Conservation (phyloP, 2,888 invertebrate species). For the Apodemia duryi region DNA sequence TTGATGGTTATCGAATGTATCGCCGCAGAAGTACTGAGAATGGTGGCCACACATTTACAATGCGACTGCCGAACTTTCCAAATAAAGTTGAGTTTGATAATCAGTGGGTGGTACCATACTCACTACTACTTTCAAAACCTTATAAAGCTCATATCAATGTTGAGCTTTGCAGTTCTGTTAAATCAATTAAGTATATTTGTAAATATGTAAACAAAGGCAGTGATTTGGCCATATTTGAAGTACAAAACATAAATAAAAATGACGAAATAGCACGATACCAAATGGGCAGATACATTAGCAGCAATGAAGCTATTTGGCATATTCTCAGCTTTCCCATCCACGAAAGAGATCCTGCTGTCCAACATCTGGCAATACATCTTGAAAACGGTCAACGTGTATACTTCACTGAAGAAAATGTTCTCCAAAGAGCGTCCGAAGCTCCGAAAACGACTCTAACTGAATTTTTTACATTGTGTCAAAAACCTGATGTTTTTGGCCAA, state of each 20-base stretch:
- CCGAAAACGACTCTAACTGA: constrained; percentile 32
- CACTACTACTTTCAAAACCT: neutral
- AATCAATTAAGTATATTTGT: constrained; percentile 22
- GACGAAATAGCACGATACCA: neutral
- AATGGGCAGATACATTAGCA: constrained; percentile 29
- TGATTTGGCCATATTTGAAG: constrained; percentile 30
- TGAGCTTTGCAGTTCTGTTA: constrained; percentile 30
- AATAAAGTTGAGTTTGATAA: constrained; percentile 27
- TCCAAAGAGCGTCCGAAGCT: neutral
- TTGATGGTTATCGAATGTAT: too few relatives aligned
- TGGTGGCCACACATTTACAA: too few relatives aligned
- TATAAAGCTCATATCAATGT: neutral
- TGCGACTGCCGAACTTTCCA: too few relatives aligned
- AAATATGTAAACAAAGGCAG: constrained; percentile 40
- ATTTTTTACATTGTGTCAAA: constrained; percentile 35
- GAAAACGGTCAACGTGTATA: constrained; percentile 30
- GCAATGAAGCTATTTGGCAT: constrained; percentile 35
- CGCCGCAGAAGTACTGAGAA: too few relatives aligned
- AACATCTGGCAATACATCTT: constrained; percentile 21
- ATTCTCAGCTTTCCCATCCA: constrained; percentile 31
- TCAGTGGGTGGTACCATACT: constrained; percentile 32
- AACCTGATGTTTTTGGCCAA: constrained; percentile 23
- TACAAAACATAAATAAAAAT: constrained; percentile 31
- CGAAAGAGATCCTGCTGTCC: constrained; percentile 32
- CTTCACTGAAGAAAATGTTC: neutral